Evolutionary conservation across 1,140 invertebrate species (phyloP).

Genomic region (Tetramorium simillimum): DNA sequence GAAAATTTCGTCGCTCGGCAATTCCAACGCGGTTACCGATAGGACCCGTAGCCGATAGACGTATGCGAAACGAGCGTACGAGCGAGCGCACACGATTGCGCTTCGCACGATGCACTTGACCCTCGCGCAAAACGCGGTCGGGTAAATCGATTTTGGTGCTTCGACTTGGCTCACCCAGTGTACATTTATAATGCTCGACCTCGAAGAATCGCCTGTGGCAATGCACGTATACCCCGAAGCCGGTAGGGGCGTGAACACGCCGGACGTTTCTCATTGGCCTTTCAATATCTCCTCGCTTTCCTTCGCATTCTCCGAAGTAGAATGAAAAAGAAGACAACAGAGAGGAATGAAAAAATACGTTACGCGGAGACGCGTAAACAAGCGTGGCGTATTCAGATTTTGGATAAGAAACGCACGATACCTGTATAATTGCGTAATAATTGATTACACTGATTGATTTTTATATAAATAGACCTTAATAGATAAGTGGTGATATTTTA

Average conservation of each 20-base stretch:
- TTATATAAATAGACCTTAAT: background rate
- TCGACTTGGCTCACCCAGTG: constrained; percentile 66
- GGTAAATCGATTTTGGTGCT: constrained; percentile 69
- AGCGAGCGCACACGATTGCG: background rate
- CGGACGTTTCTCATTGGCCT: constrained; percentile 70
- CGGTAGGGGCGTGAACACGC: constrained; percentile 68
- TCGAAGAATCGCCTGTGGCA: constrained; percentile 61
- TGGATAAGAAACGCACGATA: background rate
- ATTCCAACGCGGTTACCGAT: constrained; percentile 8
- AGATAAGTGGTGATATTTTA: background rate
- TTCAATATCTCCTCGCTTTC: constrained; percentile 70
- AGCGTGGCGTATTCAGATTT: background rate
- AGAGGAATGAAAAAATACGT: constrained; percentile 58
- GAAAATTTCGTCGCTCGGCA: constrained; percentile 27
- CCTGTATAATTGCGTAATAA: background rate
- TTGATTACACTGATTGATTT: background rate
- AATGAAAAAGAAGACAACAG: constrained; percentile 46
- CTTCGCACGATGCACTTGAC: constrained; percentile 65
- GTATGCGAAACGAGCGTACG: too few relatives aligned
- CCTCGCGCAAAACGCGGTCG: constrained; percentile 56
- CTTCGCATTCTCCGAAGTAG: background rate
- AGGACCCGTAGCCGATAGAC: background rate
- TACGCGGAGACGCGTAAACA: background rate
- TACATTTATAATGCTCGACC: constrained; percentile 73
- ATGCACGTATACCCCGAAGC: constrained; percentile 68